phyloP scores from a whole-genome alignment of 2,113 vertebrate genomes.

The Peromyscus leucopus region DNA sequence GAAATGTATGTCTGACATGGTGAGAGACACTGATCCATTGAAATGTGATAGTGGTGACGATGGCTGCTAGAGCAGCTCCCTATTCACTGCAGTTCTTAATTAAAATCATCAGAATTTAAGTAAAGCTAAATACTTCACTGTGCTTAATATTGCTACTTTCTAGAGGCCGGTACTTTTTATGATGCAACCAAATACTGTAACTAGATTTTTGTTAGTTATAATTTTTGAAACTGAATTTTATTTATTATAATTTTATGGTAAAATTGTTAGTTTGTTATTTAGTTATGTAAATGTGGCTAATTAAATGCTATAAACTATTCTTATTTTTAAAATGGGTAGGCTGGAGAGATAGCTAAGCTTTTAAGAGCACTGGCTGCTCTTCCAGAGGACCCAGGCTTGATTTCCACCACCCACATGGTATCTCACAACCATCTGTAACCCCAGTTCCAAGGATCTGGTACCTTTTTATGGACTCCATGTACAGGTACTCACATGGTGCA shows the following conservation, averaged over 20 bases:
- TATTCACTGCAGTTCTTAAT: background rate
- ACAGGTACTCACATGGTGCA: background rate
- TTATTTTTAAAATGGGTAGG: background rate
- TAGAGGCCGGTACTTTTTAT: background rate
- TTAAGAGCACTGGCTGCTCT: background rate
- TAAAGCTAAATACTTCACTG: conserved; percentile 15
- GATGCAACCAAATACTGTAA: background rate
- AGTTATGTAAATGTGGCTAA: background rate
- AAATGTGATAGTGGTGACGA: conserved; percentile 1
- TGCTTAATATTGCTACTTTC: conserved; percentile 13
- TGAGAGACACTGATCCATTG: background rate
- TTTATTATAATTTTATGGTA: conserved; percentile 32
- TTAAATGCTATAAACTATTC: background rate
- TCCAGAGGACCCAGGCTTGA: background rate
- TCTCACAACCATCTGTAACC: background rate
- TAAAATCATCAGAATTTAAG: conserved; percentile 18
- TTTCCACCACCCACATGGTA: background rate
- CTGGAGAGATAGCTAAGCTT: background rate
- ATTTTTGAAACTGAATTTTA: background rate
- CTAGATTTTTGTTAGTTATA: conserved; percentile 28
- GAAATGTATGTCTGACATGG: background rate
- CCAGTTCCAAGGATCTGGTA: background rate
- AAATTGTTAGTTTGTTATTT: conserved; percentile 37
- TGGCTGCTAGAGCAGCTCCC: background rate
- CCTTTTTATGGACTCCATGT: background rate